Base-by-base conservation (phyloP, 2,797 vertebrate genomes). In the Liparis tanakae region DNA sequence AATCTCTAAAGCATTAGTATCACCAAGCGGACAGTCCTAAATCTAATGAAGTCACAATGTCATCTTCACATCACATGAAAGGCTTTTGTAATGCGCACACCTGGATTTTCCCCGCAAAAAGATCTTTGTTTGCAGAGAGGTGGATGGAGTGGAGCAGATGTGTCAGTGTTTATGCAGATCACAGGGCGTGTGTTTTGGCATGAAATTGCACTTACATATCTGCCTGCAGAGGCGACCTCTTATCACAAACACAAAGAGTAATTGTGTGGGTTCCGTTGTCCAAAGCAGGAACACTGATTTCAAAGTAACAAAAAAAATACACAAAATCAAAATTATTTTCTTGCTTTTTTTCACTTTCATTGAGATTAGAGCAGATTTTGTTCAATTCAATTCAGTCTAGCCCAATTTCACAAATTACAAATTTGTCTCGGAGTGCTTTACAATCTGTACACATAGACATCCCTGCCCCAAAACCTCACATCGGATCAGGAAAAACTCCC, bases 61-160 rank as follows among this genome's bases (percentile, higher is more conserved):
- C 15, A 70, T 34, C 57, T 34, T 59, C 59, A 30, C 25, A 60
- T 53, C 71, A 70, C 7, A 17, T 71, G 50, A 15, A 15, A 33
- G 18, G 44, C 22, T 81, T 81, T 78, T 83, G 50, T 79, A 37
- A 48, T 46, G 34, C n/a, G 43, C n/a, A 39, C 56, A 68, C 9
- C 57, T 67, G 58, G 61, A 22, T 67, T 72, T 69, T 1, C 36
- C 68, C 25, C 2, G 4, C 2, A 20, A 12, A 67, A 74, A 25
- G 39, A 17, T 73, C 51, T 43, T 37, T 20, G 14, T 30, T 66
- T 3, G 7, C 4, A 18, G 14, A 10, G 66, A 72, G 54, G 60
- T 61, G n/a, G 66, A 20, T 76, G 62, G 55, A 83, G 68, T 72
- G 65, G 58, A 75, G 66, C 67, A 71, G 66, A 73, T 80, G 82